Evolutionary conservation across 2,113 vertebrate genomes (phyloP).

Genomic region (Eurypyga helias): DNA sequence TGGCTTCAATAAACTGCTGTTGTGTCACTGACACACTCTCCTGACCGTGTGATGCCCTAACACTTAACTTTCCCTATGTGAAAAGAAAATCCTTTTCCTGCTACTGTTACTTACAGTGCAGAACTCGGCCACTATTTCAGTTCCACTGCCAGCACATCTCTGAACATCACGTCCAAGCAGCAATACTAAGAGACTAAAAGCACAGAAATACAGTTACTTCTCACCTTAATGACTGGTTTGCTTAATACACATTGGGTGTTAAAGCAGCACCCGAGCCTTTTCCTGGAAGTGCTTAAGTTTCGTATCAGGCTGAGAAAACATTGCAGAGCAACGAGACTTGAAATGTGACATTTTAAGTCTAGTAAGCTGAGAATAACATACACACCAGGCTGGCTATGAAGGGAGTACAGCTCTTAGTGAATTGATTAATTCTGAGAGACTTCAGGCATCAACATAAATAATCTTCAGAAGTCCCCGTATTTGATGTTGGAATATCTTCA

Average conservation of each 20-base stretch:
- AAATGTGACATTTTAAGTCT: not conserved
- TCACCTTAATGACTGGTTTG: not conserved
- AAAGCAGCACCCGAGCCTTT: not conserved
- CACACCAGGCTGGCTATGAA: not conserved
- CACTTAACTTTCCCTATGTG: not conserved
- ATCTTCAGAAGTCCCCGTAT: not conserved
- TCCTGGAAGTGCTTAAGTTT: not conserved
- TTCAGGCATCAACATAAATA: not conserved
- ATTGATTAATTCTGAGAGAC: not conserved
- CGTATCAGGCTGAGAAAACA: not conserved
- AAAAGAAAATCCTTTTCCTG: not conserved
- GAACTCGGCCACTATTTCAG: not conserved
- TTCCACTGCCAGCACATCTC: not conserved
- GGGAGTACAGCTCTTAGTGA: not conserved
- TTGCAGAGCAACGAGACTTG: not conserved
- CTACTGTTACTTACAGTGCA: not conserved
- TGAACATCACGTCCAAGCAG: not conserved
- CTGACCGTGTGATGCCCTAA: not conserved
- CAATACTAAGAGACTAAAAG: not conserved
- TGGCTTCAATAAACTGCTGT: not conserved
- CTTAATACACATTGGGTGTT: not conserved
- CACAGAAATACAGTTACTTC: not conserved
- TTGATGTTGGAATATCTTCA: not conserved
- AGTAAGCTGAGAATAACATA: not conserved
- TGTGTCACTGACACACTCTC: not conserved